A percentile compares a stretch with the other conserved stretches of the same genome.
Evolutionary conservation across 2,797 vertebrate genomes (phyloP).

Genomic region (Danio aesculapii): DNA sequence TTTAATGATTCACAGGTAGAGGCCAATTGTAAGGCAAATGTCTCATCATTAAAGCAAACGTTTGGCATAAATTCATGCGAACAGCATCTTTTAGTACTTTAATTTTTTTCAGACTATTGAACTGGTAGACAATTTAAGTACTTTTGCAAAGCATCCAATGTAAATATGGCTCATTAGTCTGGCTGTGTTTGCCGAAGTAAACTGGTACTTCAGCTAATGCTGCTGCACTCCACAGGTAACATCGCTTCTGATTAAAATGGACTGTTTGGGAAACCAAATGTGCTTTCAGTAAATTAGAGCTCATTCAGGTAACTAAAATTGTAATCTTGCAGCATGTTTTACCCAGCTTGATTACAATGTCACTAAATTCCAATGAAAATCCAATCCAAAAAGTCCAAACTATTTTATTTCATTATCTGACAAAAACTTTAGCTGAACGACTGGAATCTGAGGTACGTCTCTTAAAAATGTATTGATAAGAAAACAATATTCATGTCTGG

Average conservation of each 20-base stretch:
- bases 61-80: not conserved
- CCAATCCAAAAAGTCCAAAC: too few species aligned
- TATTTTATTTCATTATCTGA: too few species aligned
- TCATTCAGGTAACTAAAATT: too few species aligned
- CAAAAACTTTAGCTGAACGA: too few species aligned
- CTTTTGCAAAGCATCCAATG: constrained; percentile 11
- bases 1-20: constrained; percentile 2
- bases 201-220: constrained; percentile 34
- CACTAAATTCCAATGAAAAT: too few species aligned
- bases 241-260: not conserved
- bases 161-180: constrained; percentile 33
- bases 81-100: not conserved
- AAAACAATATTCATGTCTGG: too few species aligned
- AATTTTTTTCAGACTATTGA: not conserved
- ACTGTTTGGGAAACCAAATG: not conserved
- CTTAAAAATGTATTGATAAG: too few species aligned
- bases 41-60: constrained; percentile 20
- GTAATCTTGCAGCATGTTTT: too few species aligned
- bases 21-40: constrained; percentile 7
- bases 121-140: not conserved
- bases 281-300: too few species aligned
- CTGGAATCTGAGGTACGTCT: too few species aligned
- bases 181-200: constrained; percentile 23
- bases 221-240: constrained; percentile 5
- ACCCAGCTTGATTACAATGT: not conserved